These are phyloP conservation scores for Palloptera scutellata DNA, from an alignment of 2,888 invertebrate genomes.

Conservation along the genomic window DNA sequence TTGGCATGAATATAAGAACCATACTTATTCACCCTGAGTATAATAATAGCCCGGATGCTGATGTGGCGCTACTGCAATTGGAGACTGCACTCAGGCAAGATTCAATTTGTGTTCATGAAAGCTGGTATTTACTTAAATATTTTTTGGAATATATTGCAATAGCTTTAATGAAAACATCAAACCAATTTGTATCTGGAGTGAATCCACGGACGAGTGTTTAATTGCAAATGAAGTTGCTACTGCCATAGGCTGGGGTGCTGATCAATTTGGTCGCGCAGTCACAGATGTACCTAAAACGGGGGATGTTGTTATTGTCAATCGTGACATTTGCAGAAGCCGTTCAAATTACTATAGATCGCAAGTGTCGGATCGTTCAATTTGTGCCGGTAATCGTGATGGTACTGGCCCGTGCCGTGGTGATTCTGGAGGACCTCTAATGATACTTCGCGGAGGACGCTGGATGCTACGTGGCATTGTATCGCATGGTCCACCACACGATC, in stretches of 20 bases:
- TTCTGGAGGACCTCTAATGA: slow-evolving; percentile 70
- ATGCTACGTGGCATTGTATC: slow-evolving; percentile 66
- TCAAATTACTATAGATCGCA: slow-evolving; percentile 44
- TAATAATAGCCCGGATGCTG: slow-evolving; percentile 63
- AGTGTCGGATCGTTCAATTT: slow-evolving; percentile 52
- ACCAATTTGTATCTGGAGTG: slow-evolving; percentile 60
- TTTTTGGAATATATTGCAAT: neutral
- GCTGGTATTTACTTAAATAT: neutral
- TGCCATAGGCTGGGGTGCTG: slow-evolving; percentile 68
- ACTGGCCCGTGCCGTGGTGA: slow-evolving; percentile 65
- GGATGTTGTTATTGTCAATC: slow-evolving; percentile 65
- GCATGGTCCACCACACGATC: slow-evolving; percentile 61
- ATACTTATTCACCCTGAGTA: slow-evolving; percentile 64
- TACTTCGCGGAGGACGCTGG: slow-evolving; percentile 63
- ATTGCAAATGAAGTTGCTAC: slow-evolving; percentile 63
- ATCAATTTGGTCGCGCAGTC: slow-evolving; percentile 58
- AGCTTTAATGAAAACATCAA: slow-evolving; percentile 49
- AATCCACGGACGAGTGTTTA: slow-evolving; percentile 46
- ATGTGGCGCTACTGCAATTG: slow-evolving; percentile 66
- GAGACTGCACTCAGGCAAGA: slow-evolving; percentile 50
- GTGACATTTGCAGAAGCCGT: slow-evolving; percentile 65
- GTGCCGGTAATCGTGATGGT: slow-evolving; percentile 58
- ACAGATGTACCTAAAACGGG: slow-evolving; percentile 62
- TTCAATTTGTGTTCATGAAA: neutral
- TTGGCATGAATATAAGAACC: slow-evolving; percentile 34